A percentile compares a stretch with the other conserved stretches of the same genome.
These are phyloP conservation scores for Mormyrus iriodes DNA, from an alignment of 2,113 vertebrate genomes.

Conservation along the genomic window DNA sequence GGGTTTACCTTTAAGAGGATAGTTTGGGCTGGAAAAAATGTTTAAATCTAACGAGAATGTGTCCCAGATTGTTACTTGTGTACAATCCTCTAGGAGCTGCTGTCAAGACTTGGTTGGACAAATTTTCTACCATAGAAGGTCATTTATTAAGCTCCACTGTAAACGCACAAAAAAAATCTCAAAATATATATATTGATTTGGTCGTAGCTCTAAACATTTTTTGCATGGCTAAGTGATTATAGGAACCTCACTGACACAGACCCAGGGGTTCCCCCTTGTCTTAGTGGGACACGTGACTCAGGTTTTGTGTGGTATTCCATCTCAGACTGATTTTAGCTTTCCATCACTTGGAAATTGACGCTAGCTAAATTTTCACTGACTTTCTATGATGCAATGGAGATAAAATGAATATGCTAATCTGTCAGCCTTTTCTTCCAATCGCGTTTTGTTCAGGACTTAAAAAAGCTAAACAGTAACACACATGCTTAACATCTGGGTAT, in stretches of 20 bases:
- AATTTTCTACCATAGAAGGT: background rate
- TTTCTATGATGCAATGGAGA: no score
- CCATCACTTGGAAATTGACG: background rate
- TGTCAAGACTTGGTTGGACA: background rate
- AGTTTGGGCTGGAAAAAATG: background rate
- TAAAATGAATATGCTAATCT: background rate
- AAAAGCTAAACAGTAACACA: background rate
- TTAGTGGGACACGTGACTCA: background rate
- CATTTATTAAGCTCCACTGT: background rate
- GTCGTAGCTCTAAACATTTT: background rate
- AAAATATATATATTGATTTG: background rate
- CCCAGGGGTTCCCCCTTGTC: background rate
- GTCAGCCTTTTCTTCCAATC: background rate
- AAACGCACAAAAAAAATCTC: background rate
- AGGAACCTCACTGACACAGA: background rate
- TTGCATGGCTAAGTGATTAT: background rate
- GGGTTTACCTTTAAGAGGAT: background rate
- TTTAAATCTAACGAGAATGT: background rate
- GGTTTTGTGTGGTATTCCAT: background rate
- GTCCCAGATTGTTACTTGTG: background rate
- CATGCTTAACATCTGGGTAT: background rate
- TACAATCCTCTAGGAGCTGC: background rate
- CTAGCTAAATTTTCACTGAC: background rate
- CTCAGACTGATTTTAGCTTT: background rate
- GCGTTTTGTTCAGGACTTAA: background rate